Evolutionary conservation across 2,113 vertebrate species (phyloP).

Genomic region (Polypterus bichir): DNA sequence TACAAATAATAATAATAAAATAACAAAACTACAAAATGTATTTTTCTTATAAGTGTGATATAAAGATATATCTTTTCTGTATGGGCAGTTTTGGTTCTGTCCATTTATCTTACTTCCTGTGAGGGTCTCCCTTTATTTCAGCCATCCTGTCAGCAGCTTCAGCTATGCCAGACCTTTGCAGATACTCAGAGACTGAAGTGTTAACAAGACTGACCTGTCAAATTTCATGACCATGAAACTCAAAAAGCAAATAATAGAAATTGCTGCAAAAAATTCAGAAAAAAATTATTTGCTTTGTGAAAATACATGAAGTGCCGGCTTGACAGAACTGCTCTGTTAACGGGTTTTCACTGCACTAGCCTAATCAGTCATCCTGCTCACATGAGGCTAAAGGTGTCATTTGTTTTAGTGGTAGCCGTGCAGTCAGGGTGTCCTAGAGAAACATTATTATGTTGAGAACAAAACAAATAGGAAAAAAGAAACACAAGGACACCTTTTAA

Average conservation of each 20-base stretch:
- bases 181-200: conserved; percentile 14
- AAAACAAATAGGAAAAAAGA: neutral
- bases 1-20: no score
- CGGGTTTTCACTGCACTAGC: conserved; percentile 8
- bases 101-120: no score
- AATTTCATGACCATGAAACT: conserved; percentile 20
- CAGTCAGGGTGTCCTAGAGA: neutral
- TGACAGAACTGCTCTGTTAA: conserved; percentile 20
- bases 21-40: no score
- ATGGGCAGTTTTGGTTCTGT: neutral
- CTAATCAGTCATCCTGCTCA: conserved; percentile 14
- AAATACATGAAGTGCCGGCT: conserved; percentile 20
- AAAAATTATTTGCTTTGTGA: conserved; percentile 11
- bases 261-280: conserved; percentile 5
- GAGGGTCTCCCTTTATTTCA: no score
- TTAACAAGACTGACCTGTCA: conserved; percentile 19
- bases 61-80: neutral
- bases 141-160: neutral
- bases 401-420: conserved; percentile 13
- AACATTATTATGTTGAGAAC: neutral
- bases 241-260: conserved; percentile 26
- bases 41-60: no score
- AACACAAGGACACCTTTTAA: neutral
- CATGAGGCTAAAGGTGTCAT: conserved; percentile 25
- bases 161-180: neutral